A percentile compares a stretch with the other conserved stretches of the same genome.
Evolutionary conservation across 2,888 invertebrate species (phyloP).

Genomic region (Noctuana brunneofusca): DNA sequence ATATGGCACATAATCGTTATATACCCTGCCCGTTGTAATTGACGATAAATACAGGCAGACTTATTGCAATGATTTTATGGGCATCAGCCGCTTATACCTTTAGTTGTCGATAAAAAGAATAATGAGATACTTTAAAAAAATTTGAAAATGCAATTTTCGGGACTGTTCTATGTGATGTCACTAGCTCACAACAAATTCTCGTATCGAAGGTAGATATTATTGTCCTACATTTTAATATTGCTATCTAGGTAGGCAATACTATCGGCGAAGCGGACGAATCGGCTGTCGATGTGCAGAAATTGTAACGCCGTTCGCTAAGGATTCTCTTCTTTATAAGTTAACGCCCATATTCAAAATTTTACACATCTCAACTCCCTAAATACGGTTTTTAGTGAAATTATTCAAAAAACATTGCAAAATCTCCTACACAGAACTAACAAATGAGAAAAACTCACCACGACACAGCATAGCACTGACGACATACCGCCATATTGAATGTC

Average conservation of each 20-base stretch:
- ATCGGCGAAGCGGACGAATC: slow-evolving; percentile 64
- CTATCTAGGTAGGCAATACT: slow-evolving; percentile 51
- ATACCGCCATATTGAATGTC: slow-evolving; percentile 97
- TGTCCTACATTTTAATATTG: slow-evolving; percentile 64
- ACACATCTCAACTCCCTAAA: slow-evolving; percentile 39
- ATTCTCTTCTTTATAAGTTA: slow-evolving; percentile 24
- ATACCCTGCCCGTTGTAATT: neutral
- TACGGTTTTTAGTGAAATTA: slow-evolving; percentile 46
- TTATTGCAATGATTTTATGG: neutral
- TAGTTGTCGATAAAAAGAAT: neutral
- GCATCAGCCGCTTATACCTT: neutral
- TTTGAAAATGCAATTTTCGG: neutral
- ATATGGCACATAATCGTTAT: neutral
- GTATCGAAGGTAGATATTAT: slow-evolving; percentile 42
- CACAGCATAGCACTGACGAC: slow-evolving; percentile 98
- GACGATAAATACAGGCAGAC: neutral
- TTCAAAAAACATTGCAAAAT: slow-evolving; percentile 52
- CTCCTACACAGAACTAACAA: slow-evolving; percentile 59
- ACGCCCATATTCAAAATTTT: slow-evolving; percentile 26
- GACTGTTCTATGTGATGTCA: neutral
- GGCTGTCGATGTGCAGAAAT: slow-evolving; percentile 62
- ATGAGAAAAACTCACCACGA: slow-evolving; percentile 92
- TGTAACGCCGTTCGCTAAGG: slow-evolving; percentile 55
- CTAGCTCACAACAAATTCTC: slow-evolving; percentile 5
- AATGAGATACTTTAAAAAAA: neutral